Percentiles rank a stretch among this genome's conserved stretches.
Evolutionary conservation across 2,888 invertebrate species (phyloP).

Genomic region (Eueremaeus valkanovi): DNA sequence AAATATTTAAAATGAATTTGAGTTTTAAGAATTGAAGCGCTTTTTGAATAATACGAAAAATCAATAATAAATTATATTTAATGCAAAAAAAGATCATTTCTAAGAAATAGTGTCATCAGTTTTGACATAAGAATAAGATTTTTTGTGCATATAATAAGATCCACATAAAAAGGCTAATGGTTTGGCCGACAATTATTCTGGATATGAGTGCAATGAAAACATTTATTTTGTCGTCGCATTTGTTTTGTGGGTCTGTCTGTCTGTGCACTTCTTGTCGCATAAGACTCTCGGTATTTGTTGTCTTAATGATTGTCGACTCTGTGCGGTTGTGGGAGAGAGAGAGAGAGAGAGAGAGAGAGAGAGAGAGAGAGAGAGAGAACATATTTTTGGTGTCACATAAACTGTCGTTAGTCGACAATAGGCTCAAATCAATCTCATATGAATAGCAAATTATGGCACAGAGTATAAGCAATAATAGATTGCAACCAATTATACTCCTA

Average conservation of each 20-base stretch:
- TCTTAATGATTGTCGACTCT: background rate
- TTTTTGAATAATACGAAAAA: too few relatives aligned
- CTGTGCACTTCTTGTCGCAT: background rate
- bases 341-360: too few relatives aligned
- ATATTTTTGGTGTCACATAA: background rate
- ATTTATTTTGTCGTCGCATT: background rate
- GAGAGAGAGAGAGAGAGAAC: background rate
- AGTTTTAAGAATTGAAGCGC: too few relatives aligned
- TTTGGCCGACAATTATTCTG: background rate
- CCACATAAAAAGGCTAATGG: background rate
- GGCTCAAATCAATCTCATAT: conserved; percentile 4
- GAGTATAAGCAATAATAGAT: too few relatives aligned
- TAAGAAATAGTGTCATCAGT: background rate
- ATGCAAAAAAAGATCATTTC: background rate
- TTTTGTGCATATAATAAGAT: background rate
- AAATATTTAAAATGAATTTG: too few relatives aligned
- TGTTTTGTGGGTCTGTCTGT: background rate
- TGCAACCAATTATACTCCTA: too few relatives aligned
- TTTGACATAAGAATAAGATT: background rate
- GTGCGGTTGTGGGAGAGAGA: background rate
- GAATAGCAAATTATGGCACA: background rate
- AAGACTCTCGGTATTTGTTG: background rate
- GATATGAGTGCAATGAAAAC: background rate
- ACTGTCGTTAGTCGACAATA: background rate
- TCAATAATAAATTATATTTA: too few relatives aligned